Evolutionary conservation across 2,888 invertebrate species (phyloP), one percentile per base, ranked within the genome.

Genomic region (Cephalotes varians): DNA sequence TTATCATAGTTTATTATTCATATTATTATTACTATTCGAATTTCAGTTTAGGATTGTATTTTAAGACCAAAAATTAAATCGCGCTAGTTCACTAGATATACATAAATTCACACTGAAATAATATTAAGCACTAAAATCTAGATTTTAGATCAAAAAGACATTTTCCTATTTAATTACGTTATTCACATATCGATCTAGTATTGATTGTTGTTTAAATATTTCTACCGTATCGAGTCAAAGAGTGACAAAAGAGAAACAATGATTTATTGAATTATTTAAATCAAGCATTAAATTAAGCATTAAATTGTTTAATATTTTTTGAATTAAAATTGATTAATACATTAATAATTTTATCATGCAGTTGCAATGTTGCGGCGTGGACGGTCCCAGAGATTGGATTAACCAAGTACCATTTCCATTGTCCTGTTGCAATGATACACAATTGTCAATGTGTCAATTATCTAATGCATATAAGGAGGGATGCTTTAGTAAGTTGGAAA

Each of bases 401-500:
- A 72, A 51, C 51, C 85, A 6, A 69, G 73, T 18, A 60, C 85
- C 80, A 18, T 73, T 93, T 10, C 94, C 94, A 4, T 7, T 47
- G 5, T 93, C 93, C 0, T 94, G 94, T 62, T 94, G 94, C 85
- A 9, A 1, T 25, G 15, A 60, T 15, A 44, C 21, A 69, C 47
- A 76, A 49, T 0, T 4, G 12, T 37, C 15, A 7, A 56, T 77
- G 56, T 92, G 93, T 47, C 87, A 91, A 54, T 92, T 93, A 1
- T 87, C 85, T 58, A 90, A 89, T 4, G 83, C 86, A n/a, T 94
- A 95, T 82, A 90, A 94, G 81, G 95, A 95, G 54, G 96, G 96
- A 25, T 96, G 96, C 88, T 95, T 95, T 79, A 93, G 94, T 18
- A 95, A 95, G 89, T 91, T 96, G 40, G 95, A 95, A 91, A 93